Percentiles rank a stretch among this genome's conserved stretches.
These are phyloP conservation scores for Andricus grossulariae DNA, from an alignment of 1,140 invertebrate genomes.

Conservation along the genomic window DNA sequence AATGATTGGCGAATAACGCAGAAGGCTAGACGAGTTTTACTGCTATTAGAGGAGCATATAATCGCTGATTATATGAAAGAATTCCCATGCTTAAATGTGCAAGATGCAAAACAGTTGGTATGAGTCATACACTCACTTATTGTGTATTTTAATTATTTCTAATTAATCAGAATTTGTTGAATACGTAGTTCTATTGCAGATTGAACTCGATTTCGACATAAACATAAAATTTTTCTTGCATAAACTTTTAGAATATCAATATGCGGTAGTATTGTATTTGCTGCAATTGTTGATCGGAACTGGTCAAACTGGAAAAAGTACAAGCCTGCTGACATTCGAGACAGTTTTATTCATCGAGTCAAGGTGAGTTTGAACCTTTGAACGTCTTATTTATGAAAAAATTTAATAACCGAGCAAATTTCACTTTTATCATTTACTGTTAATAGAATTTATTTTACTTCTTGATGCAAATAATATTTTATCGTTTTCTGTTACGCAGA, in stretches of 20 bases:
- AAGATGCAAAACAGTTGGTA: background rate
- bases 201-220: conserved; percentile 4
- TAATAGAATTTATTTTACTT: no score
- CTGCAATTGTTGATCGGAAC: background rate
- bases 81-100: background rate
- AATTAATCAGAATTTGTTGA: background rate
- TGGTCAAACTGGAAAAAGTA: background rate
- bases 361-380: background rate
- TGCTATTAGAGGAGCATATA: background rate
- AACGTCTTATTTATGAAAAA: no score
- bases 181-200: background rate
- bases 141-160: background rate
- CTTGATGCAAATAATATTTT: background rate
- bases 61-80: background rate
- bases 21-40: background rate
- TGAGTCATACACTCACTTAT: background rate
- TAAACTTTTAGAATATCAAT: background rate
- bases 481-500: background rate
- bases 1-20: background rate
- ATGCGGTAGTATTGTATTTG: background rate
- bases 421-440: no score
- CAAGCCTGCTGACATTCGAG: background rate
- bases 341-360: background rate
- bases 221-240: no score
- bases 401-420: no score